Percentiles rank a stretch among this genome's conserved stretches.
Conservation (phyloP, 2,888 invertebrate genomes). For the Clostera curtula region DNA sequence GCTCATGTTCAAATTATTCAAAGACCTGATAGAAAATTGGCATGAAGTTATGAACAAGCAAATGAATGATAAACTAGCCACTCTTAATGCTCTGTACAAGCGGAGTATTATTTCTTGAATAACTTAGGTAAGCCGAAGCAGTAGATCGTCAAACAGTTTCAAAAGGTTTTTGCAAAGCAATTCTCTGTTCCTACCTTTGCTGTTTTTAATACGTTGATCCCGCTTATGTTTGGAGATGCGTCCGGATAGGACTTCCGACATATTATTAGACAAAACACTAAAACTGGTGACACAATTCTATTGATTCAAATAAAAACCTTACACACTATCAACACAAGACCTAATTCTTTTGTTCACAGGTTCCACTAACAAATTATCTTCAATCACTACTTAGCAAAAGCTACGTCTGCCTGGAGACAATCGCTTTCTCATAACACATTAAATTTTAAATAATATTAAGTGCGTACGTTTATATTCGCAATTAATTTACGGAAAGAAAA, state of each 20-base stretch:
- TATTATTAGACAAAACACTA: constrained; percentile 34
- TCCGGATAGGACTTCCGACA: constrained; percentile 59
- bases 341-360: too few species aligned
- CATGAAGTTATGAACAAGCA: constrained; percentile 16
- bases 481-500: too few species aligned
- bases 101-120: constrained; percentile 23
- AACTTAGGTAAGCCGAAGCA: too few species aligned
- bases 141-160: too few species aligned
- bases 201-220: constrained; percentile 49
- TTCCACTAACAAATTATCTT: too few species aligned
- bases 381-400: too few species aligned
- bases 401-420: too few species aligned
- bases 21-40: constrained; percentile 9
- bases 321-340: constrained; percentile 50
- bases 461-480: too few species aligned
- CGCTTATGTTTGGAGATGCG: constrained; percentile 58
- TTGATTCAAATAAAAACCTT: constrained; percentile 40
- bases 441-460: too few species aligned
- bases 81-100: constrained; percentile 21
- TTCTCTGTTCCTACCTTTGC: too few species aligned
- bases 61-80: constrained; percentile 20
- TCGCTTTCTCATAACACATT: too few species aligned
- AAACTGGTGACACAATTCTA: constrained; percentile 29
- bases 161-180: too few species aligned
- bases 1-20: constrained; percentile 9